A percentile compares a stretch with the other conserved stretches of the same genome.
Conservation (phyloP, 2,113 vertebrate genomes). For the Microtus pennsylvanicus region DNA sequence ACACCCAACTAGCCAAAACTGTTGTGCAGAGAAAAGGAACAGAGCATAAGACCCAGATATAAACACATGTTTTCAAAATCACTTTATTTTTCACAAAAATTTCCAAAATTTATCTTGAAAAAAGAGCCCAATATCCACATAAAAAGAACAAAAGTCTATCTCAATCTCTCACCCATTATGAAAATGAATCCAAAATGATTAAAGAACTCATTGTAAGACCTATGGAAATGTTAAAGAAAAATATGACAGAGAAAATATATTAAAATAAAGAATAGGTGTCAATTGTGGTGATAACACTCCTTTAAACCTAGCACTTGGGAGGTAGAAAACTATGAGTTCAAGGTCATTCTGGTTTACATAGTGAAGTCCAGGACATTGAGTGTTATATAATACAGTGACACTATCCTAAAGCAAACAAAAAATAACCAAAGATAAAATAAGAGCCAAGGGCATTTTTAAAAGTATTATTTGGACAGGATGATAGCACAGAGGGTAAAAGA, state of each 20-base stretch:
- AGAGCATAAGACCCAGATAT: not conserved
- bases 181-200: not conserved
- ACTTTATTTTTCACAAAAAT: not conserved
- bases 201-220: not conserved
- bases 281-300: too few relatives aligned
- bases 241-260: not conserved
- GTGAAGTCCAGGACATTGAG: too few relatives aligned
- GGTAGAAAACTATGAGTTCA: not conserved
- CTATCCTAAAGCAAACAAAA: not conserved
- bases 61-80: not conserved
- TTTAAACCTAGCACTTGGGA: not conserved
- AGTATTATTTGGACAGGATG: not conserved
- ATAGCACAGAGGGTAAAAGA: not conserved
- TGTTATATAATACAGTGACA: not conserved
- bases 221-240: not conserved
- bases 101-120: not conserved
- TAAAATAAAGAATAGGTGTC: not conserved
- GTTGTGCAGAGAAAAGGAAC: not conserved
- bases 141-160: not conserved
- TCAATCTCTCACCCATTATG: not conserved
- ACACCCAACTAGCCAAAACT: not conserved
- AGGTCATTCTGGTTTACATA: too few relatives aligned
- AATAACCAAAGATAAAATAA: not conserved
- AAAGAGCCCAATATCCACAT: not conserved
- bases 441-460: not conserved